Conservation (phyloP, 2,797 vertebrate species). For the Pagetopsis macropterus region DNA sequence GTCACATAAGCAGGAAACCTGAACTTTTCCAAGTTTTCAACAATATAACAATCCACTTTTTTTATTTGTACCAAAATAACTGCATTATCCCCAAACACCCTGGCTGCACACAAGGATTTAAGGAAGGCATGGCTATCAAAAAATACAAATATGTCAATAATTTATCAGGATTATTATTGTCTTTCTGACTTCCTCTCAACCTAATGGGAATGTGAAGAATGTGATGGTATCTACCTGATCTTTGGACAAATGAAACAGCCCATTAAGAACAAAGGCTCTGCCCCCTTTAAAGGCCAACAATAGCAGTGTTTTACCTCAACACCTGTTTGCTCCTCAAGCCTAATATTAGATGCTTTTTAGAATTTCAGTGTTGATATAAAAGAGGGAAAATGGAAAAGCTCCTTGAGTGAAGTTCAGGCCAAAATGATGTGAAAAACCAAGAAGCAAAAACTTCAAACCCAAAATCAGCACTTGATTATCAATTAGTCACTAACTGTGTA, state of each 20-base stretch:
- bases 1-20: not conserved
- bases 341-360: conserved; percentile 29
- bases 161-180: not conserved
- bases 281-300: conserved; percentile 46
- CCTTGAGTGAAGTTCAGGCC: not conserved
- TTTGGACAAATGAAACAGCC: conserved; percentile 24
- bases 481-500: too few relatives aligned
- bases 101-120: not conserved
- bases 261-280: conserved; percentile 47
- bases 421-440: not conserved
- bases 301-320: conserved; percentile 47
- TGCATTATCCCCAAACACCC: not conserved
- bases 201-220: conserved; percentile 48
- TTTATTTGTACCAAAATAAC: not conserved
- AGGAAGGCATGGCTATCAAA: not conserved
- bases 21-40: not conserved
- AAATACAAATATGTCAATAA: not conserved
- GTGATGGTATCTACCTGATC: conserved; percentile 29
- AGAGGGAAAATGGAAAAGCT: not conserved
- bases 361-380: conserved; percentile 21
- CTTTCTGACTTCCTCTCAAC: not conserved
- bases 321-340: conserved; percentile 57
- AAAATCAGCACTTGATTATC: too few relatives aligned
- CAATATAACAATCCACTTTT: not conserved
- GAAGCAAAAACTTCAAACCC: too few relatives aligned